Percentiles rank a stretch among this genome's conserved stretches.
Evolutionary conservation across 2,888 invertebrate genomes (phyloP).

Genomic region (Eupelmus urozonus): DNA sequence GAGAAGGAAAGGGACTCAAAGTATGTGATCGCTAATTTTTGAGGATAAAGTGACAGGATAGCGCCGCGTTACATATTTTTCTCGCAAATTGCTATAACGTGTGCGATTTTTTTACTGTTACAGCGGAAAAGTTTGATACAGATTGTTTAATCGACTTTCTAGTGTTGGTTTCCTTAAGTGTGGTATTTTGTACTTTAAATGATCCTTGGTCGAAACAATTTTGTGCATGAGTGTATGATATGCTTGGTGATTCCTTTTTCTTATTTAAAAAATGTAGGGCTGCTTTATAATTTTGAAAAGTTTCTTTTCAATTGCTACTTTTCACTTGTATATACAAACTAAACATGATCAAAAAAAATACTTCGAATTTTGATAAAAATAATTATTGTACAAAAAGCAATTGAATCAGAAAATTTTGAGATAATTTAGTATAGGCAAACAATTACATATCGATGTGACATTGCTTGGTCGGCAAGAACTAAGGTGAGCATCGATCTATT

Average conservation of each 20-base stretch:
- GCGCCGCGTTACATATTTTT: conserved; percentile 1
- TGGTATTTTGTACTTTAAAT: neutral
- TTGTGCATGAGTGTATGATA: neutral
- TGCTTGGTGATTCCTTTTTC: no score
- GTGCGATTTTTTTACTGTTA: neutral
- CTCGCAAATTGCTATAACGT: neutral
- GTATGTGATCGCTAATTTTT: no score
- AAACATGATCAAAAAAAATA: neutral
- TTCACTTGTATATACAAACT: neutral
- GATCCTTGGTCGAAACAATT: neutral
- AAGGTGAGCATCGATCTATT: neutral
- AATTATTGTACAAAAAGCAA: neutral
- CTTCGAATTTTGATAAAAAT: neutral
- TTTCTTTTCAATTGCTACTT: neutral
- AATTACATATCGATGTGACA: neutral
- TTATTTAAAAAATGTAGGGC: no score
- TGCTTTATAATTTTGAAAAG: neutral
- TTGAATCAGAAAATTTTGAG: neutral
- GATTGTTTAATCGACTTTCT: neutral
- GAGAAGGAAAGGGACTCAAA: no score
- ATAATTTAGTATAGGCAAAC: neutral
- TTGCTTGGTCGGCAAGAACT: neutral
- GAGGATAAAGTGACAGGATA: no score
- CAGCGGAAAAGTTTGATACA: neutral
- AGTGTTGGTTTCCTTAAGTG: neutral